These are phyloP conservation scores for Apodemia hepburni DNA, from an alignment of 2,888 invertebrate genomes.

Conservation along the genomic window DNA sequence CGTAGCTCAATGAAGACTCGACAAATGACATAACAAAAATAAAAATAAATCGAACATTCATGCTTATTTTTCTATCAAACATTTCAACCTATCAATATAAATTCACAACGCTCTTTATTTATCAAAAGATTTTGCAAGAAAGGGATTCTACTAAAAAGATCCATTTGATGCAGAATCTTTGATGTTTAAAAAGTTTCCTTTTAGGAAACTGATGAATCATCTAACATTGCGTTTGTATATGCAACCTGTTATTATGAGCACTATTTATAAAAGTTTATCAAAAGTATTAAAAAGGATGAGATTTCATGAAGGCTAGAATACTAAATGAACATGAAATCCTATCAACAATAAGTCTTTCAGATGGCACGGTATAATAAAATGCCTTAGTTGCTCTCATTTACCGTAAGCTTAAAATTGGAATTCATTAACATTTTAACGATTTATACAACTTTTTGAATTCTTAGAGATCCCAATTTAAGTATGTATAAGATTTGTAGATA, in stretches of 20 bases:
- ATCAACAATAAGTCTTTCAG: conserved; percentile 78
- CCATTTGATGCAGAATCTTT: conserved; percentile 21
- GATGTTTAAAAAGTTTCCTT: neutral
- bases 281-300: conserved; percentile 62
- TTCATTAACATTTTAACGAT: conserved; percentile 69
- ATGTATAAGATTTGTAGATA: conserved; percentile 52
- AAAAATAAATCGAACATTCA: conserved; percentile 67
- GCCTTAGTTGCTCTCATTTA: conserved; percentile 65
- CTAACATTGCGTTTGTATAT: conserved; percentile 47
- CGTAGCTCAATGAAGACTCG: conserved; percentile 66
- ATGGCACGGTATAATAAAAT: conserved; percentile 75
- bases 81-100: conserved; percentile 64
- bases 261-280: conserved; percentile 42
- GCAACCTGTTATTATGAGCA: conserved; percentile 7
- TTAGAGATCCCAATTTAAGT: conserved; percentile 71
- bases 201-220: conserved; percentile 25
- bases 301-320: conserved; percentile 77
- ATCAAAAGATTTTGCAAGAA: conserved; percentile 18
- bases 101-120: conserved; percentile 58
- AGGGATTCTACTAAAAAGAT: conserved; percentile 17
- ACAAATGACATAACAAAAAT: conserved; percentile 67
- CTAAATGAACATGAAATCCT: conserved; percentile 79
- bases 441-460: conserved; percentile 60
- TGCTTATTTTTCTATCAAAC: conserved; percentile 70
- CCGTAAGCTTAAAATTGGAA: conserved; percentile 69